Percentiles rank a stretch among this genome's conserved stretches.
These are phyloP conservation scores for Oncorhynchus tshawytscha DNA, from an alignment of 2,113 vertebrate genomes.

Conservation along the genomic window DNA sequence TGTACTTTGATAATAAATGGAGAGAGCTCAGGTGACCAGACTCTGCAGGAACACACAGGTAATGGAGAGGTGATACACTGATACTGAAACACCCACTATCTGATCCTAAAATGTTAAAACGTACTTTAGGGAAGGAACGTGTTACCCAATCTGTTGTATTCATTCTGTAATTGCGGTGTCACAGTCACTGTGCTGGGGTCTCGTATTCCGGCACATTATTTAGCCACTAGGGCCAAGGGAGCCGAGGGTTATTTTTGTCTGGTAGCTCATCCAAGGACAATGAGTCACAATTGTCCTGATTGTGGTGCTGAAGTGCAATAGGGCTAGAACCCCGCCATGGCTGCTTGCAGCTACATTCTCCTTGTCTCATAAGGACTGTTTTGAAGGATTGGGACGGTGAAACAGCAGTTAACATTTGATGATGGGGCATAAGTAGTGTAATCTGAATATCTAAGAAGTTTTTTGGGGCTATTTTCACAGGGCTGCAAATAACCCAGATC, in stretches of 20 bases:
- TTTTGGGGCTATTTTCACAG: slow-evolving; percentile 29
- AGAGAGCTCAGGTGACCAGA: slow-evolving; percentile 63
- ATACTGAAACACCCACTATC: slow-evolving; percentile 31
- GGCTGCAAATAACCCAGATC: slow-evolving; percentile 53
- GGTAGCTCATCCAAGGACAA: slow-evolving; percentile 14
- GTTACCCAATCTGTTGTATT: slow-evolving; percentile 3
- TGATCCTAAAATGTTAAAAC: background rate
- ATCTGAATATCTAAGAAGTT: slow-evolving; percentile 31
- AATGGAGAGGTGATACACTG: slow-evolving; percentile 37
- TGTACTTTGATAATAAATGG: slow-evolving; percentile 72
- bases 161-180: slow-evolving; percentile 15
- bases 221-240: background rate
- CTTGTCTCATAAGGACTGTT: too few relatives aligned
- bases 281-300: slow-evolving; percentile 59
- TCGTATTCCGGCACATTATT: background rate
- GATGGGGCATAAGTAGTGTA: background rate
- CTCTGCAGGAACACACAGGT: slow-evolving; percentile 42
- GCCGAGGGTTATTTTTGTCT: background rate
- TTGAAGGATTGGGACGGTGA: too few relatives aligned
- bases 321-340: too few relatives aligned
- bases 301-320: too few relatives aligned
- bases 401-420: too few relatives aligned
- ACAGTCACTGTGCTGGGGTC: slow-evolving; percentile 8
- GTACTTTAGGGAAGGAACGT: background rate
- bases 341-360: too few relatives aligned